Percentiles rank a stretch among this genome's conserved stretches.
phyloP scores from a whole-genome alignment of 1,140 invertebrate genomes.

The Drosophila pseudoobscura region DNA sequence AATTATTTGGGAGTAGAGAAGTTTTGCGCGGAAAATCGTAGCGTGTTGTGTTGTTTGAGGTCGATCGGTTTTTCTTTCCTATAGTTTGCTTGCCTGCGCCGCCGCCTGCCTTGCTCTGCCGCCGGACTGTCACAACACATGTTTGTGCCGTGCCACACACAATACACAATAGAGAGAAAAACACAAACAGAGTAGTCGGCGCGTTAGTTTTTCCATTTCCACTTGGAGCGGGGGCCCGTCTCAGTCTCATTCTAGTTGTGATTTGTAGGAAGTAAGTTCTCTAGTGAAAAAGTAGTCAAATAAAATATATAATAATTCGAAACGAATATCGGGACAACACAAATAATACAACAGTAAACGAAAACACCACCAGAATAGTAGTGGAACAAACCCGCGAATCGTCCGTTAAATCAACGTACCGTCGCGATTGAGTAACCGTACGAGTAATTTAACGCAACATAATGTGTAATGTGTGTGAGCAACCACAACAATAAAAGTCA shows the following conservation, averaged over 20 bases:
- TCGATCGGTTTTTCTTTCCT: too few species aligned
- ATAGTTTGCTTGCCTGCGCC: too few species aligned
- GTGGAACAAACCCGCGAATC: conserved; percentile 23
- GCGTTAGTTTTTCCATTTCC: conserved; percentile 31
- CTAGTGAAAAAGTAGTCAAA: conserved; percentile 67
- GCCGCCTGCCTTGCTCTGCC: too few species aligned
- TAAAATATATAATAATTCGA: conserved; percentile 64
- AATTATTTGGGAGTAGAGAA: too few species aligned
- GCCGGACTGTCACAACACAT: not conserved
- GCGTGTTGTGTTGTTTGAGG: too few species aligned
- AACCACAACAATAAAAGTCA: conserved; percentile 23
- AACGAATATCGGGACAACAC: conserved; percentile 66
- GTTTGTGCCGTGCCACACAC: conserved; percentile 1
- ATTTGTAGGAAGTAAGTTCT: conserved; percentile 78
- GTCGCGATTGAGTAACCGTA: conserved; percentile 18
- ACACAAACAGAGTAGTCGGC: conserved; percentile 33
- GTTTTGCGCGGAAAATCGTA: too few species aligned
- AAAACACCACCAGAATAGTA: conserved; percentile 41
- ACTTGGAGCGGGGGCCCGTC: conserved; percentile 19
- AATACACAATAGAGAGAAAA: not conserved
- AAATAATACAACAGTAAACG: conserved; percentile 52
- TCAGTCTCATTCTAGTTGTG: conserved; percentile 74
- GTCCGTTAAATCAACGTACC: conserved; percentile 11
- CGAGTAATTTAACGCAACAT: too few species aligned
- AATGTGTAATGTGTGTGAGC: not conserved